These are phyloP conservation scores for Phengaris alcon DNA, from an alignment of 2,888 invertebrate genomes.

Conservation along the genomic window DNA sequence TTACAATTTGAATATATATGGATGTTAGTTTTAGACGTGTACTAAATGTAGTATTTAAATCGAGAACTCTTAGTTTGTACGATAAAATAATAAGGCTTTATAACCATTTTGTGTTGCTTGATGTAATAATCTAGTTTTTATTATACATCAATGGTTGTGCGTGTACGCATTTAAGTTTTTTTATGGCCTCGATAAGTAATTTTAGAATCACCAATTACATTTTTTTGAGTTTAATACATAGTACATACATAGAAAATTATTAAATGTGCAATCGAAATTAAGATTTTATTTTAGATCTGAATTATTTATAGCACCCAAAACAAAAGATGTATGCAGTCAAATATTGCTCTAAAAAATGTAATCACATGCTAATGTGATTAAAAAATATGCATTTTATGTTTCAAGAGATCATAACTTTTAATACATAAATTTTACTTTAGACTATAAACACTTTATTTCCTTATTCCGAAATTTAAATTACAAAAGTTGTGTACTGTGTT, in stretches of 20 bases:
- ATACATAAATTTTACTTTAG: too few relatives aligned
- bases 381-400: too few relatives aligned
- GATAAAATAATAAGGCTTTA: not conserved
- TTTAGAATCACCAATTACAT: constrained; percentile 30
- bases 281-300: constrained; percentile 51
- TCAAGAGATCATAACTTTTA: too few relatives aligned
- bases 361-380: too few relatives aligned
- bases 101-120: not conserved
- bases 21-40: constrained; percentile 30
- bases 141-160: constrained; percentile 23
- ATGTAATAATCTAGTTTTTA: constrained; percentile 20
- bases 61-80: constrained; percentile 9
- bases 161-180: constrained; percentile 60
- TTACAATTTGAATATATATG: constrained; percentile 8
- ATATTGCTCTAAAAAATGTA: too few relatives aligned
- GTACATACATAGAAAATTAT: constrained; percentile 20
- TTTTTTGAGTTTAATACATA: constrained; percentile 1
- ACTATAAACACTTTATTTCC: not conserved
- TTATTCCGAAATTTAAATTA: not conserved
- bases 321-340: not conserved
- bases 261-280: constrained; percentile 60
- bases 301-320: constrained; percentile 35
- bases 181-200: constrained; percentile 43
- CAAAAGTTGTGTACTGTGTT: not conserved
- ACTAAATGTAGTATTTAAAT: constrained; percentile 15